phyloP scores from a whole-genome alignment of 2,888 invertebrate genomes.

The Philaethria dido region DNA sequence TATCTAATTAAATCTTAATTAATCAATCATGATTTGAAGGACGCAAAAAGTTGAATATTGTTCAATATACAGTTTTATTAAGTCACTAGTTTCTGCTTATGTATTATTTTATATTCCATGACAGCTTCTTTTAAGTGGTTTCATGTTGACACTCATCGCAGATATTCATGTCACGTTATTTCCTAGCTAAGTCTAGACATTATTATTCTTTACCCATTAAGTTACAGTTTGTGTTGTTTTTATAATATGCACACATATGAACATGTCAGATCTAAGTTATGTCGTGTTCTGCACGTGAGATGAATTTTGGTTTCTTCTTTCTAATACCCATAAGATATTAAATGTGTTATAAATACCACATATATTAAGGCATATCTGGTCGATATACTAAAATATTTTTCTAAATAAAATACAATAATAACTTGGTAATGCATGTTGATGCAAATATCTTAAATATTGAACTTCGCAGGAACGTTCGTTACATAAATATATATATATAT shows the following conservation, averaged over 20 bases:
- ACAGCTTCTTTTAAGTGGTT: slow-evolving; percentile 6
- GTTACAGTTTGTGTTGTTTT: slow-evolving; percentile 28
- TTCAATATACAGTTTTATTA: not conserved
- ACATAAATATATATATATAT: too few relatives aligned
- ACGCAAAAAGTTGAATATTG: not conserved
- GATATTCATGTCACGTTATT: slow-evolving; percentile 36
- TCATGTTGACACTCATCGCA: slow-evolving; percentile 4
- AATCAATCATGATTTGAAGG: not conserved
- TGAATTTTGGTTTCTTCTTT: not conserved
- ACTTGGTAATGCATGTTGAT: too few relatives aligned
- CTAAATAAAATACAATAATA: too few relatives aligned
- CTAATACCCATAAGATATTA: not conserved
- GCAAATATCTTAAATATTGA: too few relatives aligned
- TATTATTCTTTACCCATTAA: slow-evolving; percentile 38
- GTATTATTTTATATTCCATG: slow-evolving; percentile 3
- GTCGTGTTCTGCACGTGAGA: slow-evolving; percentile 5
- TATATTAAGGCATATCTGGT: too few relatives aligned
- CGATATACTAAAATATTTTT: too few relatives aligned
- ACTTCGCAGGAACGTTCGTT: too few relatives aligned
- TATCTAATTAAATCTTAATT: not conserved
- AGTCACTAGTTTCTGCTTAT: not conserved
- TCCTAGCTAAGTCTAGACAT: slow-evolving; percentile 41
- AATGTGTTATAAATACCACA: not conserved
- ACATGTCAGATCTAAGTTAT: slow-evolving; percentile 7
- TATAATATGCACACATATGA: slow-evolving; percentile 16